Percentiles rank a stretch among this genome's conserved stretches.
Conservation (phyloP, 2,797 vertebrate species). For the Sphenopsis melanotis region DNA sequence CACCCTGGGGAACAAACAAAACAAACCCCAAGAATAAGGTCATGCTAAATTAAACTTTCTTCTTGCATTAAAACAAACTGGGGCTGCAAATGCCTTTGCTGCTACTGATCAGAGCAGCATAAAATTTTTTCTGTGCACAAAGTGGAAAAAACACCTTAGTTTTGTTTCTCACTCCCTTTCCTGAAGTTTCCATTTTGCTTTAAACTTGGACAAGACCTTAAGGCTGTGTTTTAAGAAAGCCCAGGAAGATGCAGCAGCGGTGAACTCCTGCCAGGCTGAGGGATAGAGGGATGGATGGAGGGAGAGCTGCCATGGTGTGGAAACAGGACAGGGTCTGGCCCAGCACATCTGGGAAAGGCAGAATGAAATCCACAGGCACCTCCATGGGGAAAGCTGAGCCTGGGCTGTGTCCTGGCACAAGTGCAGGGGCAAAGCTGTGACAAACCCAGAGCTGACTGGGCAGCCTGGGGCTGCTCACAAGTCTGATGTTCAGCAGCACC, state of each 20-base stretch:
- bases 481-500: rapidly evolving
- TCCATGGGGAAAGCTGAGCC: rapidly evolving
- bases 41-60: not conserved
- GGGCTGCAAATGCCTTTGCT: not conserved
- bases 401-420: not conserved
- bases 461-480: not conserved
- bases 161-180: not conserved
- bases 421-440: no score
- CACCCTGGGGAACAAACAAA: not conserved
- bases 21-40: not conserved
- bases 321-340: no score
- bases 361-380: not conserved
- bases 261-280: not conserved
- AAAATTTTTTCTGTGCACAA: not conserved
- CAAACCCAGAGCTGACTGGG: not conserved
- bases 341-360: not conserved
- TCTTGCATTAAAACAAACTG: not conserved
- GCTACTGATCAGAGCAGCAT: not conserved
- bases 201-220: not conserved
- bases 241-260: not conserved
- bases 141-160: not conserved
- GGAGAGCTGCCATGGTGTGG: not conserved
- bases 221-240: not conserved
- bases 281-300: not conserved
- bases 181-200: not conserved